Evolutionary conservation across 2,888 invertebrate genomes (phyloP).

Genomic region (Acleris holmiana): DNA sequence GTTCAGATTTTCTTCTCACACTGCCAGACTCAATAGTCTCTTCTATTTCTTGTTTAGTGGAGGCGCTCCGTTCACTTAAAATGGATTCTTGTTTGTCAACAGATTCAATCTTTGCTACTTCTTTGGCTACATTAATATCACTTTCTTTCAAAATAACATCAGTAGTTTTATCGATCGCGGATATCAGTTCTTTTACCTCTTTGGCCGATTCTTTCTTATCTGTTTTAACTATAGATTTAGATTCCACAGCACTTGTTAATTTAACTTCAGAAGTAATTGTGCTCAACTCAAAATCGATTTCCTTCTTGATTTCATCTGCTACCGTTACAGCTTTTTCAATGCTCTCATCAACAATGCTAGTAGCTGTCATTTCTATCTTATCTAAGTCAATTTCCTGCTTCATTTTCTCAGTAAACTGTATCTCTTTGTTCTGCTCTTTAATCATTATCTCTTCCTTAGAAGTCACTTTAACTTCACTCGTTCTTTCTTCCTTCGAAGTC

Average conservation of each 20-base stretch:
- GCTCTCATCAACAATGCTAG: conserved; percentile 64
- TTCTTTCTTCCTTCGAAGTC: conserved; percentile 35
- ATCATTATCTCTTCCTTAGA: conserved; percentile 44
- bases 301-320: conserved; percentile 64
- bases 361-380: conserved; percentile 66
- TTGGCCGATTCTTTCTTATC: conserved; percentile 35
- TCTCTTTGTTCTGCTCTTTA: conserved; percentile 41
- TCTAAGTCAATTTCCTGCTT: conserved; percentile 58
- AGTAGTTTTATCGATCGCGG: conserved; percentile 43
- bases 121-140: conserved; percentile 40
- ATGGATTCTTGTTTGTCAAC: conserved; percentile 40
- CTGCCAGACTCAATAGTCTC: conserved; percentile 50
- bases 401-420: conserved; percentile 50
- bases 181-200: conserved; percentile 41
- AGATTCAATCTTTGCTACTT: conserved; percentile 45
- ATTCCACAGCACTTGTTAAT: conserved; percentile 9
- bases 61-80: conserved; percentile 47
- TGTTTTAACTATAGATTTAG: background rate
- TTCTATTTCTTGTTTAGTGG: conserved; percentile 47
- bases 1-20: conserved; percentile 48
- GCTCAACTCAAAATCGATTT: conserved; percentile 57
- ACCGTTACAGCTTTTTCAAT: conserved; percentile 66
- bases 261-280: conserved; percentile 31
- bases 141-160: conserved; percentile 42
- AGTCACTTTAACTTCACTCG: conserved; percentile 37